Conservation (phyloP, 2,888 invertebrate genomes). For the Nyleta sp. region DNA sequence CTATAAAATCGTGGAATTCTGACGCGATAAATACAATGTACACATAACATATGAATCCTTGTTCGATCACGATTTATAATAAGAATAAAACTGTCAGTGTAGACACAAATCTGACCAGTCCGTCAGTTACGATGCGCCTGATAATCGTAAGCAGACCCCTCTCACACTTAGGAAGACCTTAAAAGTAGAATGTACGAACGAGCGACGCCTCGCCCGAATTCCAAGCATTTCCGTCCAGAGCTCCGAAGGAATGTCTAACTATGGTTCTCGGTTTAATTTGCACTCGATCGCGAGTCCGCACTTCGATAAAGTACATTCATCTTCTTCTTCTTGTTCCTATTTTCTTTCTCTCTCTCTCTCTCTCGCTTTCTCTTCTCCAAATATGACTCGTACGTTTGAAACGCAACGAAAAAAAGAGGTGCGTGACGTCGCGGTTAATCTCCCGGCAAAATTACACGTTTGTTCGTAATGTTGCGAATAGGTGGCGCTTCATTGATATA, state of each 20-base stretch:
- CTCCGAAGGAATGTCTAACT: slow-evolving; percentile 77
- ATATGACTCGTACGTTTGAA: slow-evolving; percentile 9
- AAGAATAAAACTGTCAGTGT: slow-evolving; percentile 45
- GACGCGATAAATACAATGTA: too few species aligned
- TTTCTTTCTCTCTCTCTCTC: slow-evolving; percentile 4
- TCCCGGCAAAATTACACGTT: slow-evolving; percentile 36
- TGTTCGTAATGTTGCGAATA: slow-evolving; percentile 38
- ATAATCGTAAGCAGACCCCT: slow-evolving; percentile 70
- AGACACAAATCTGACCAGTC: slow-evolving; percentile 52
- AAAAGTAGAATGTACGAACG: slow-evolving; percentile 74
- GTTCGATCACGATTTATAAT: slow-evolving; percentile 23
- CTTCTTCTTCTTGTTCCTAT: not conserved
- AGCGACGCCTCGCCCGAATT: slow-evolving; percentile 77
- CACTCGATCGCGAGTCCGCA: slow-evolving; percentile 47
- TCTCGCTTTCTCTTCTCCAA: not conserved
- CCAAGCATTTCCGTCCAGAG: slow-evolving; percentile 74
- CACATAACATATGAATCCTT: slow-evolving; percentile 44
- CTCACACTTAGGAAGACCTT: slow-evolving; percentile 78
- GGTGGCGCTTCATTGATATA: slow-evolving; percentile 31
- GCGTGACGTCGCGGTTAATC: slow-evolving; percentile 18
- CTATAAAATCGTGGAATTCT: too few species aligned
- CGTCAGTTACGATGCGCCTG: slow-evolving; percentile 35
- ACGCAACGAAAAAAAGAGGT: slow-evolving; percentile 30
- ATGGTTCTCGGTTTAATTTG: slow-evolving; percentile 69
- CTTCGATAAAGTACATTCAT: slow-evolving; percentile 14